Conservation (phyloP, 2,113 vertebrate species). For the Stercorarius parasiticus region DNA sequence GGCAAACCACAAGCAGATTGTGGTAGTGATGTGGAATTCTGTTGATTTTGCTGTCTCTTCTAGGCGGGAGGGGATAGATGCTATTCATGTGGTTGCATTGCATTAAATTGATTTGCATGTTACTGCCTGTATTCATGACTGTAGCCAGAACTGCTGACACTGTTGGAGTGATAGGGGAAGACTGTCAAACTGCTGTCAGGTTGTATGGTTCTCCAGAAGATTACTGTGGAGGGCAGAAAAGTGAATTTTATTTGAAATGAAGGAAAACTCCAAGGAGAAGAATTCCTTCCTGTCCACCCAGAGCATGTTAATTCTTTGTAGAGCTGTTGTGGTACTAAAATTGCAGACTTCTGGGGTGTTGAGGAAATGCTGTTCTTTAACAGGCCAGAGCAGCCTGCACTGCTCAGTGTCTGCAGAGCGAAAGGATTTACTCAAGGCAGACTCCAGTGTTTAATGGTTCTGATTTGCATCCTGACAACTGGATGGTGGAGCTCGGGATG, state of each 20-base stretch:
- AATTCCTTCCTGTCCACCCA: background rate
- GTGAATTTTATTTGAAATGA: background rate
- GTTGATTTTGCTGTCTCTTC: constrained; percentile 43
- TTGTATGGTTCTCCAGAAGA: background rate
- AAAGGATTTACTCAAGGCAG: background rate
- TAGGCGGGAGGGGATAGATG: background rate
- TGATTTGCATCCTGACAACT: background rate
- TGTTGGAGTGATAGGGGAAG: background rate
- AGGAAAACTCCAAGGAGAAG: background rate
- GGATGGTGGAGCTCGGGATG: background rate
- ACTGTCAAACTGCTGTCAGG: background rate
- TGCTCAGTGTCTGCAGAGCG: background rate
- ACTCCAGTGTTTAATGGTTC: background rate
- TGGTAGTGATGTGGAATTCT: constrained; percentile 13
- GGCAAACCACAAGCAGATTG: constrained; percentile 46
- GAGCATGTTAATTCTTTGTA: background rate
- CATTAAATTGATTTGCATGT: constrained; percentile 17
- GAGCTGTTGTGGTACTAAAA: background rate
- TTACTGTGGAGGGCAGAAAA: background rate
- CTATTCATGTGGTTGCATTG: background rate
- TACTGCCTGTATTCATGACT: background rate
- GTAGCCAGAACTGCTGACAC: constrained; percentile 15
- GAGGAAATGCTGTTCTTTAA: background rate
- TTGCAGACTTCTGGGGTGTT: background rate
- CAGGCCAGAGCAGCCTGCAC: background rate